phyloP scores from a whole-genome alignment of 2,113 vertebrate species.

The Ovis aries region ARS-UI_Ramb_v3.0 NC_056055.1:134986501-134987000 shows the following conservation, averaged over 20 bases:
- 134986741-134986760: not conserved
- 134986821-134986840: not conserved
- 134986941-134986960: constrained; percentile 16
- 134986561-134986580: constrained; percentile 86
- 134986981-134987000: not conserved
- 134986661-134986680: constrained; percentile 90
- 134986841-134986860: constrained; percentile 12
- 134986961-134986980: constrained; percentile 20
- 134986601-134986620: constrained; percentile 98
- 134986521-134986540: constrained; percentile 60
- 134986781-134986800: not conserved
- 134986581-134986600: constrained; percentile 99
- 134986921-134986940: constrained; percentile 22
- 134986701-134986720: not conserved
- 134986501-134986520: constrained; percentile 57
- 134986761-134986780: constrained; percentile 1
- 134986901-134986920: not conserved
- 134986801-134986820: not conserved
- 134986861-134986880: not conserved
- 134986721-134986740: not conserved
- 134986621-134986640: constrained; percentile 97
- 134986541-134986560: constrained; percentile 36
- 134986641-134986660: constrained; percentile 96
- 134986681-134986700: constrained; percentile 15
- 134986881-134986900: not conserved